These are phyloP conservation scores for Microcebus jonahi DNA, from an alignment of 2,113 vertebrate species.

Conservation along the genomic window DNA sequence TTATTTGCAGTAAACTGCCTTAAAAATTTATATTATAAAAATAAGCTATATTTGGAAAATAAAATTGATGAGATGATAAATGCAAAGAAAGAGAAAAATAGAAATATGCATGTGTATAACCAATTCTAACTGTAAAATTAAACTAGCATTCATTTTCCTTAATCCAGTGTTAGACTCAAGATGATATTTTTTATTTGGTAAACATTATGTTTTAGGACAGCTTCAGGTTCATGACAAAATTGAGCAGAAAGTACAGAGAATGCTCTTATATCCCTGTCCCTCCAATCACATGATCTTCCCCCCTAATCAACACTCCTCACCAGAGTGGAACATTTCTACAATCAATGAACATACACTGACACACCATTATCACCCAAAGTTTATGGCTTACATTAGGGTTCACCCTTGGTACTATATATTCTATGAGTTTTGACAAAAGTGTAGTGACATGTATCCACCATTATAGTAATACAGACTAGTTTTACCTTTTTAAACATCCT, in stretches of 20 bases:
- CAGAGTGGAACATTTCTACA: background rate
- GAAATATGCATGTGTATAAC: background rate
- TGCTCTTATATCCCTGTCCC: background rate
- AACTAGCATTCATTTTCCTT: background rate
- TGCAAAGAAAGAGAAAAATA: background rate
- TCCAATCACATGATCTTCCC: background rate
- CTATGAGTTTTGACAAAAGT: background rate
- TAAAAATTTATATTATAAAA: background rate
- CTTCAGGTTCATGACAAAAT: background rate
- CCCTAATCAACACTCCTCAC: accelerated
- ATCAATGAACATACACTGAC: background rate
- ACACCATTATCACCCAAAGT: background rate
- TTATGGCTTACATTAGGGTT: background rate
- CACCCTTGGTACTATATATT: background rate
- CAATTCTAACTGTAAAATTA: background rate
- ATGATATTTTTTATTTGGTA: background rate
- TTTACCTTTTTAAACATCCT: background rate
- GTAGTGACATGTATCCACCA: background rate
- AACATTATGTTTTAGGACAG: background rate
- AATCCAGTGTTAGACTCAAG: background rate
- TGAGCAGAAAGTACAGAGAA: background rate
- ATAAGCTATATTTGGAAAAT: background rate
- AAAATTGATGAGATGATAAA: background rate
- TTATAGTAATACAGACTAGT: background rate
- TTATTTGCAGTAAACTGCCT: background rate